Percentiles rank a stretch among this genome's conserved stretches.
These are phyloP conservation scores for Glyphotaelius pellucidus DNA, from an alignment of 2,888 invertebrate genomes.

Conservation along the genomic window DNA sequence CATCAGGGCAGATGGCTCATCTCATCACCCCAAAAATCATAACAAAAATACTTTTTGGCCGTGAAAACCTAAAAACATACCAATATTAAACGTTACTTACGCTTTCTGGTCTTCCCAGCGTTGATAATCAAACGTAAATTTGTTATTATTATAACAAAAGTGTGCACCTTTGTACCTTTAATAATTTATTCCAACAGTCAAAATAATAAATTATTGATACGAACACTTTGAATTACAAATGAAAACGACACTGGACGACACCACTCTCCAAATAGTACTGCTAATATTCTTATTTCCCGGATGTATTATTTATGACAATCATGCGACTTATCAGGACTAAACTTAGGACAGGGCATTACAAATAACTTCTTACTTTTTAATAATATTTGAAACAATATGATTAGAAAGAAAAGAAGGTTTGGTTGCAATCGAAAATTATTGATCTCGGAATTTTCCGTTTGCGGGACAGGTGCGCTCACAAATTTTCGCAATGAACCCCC, in stretches of 20 bases:
- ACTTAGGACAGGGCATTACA: background rate
- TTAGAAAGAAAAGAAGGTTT: too few species aligned
- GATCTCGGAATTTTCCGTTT: too few species aligned
- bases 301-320: background rate
- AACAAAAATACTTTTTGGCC: too few species aligned
- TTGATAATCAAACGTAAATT: background rate
- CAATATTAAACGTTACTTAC: background rate
- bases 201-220: background rate
- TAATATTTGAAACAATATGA: too few species aligned
- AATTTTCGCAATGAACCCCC: too few species aligned
- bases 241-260: background rate
- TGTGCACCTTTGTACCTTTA: background rate
- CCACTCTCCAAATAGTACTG: background rate
- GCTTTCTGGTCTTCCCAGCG: background rate
- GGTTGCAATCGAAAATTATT: too few species aligned
- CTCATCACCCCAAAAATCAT: too few species aligned
- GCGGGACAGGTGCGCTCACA: too few species aligned
- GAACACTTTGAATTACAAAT: background rate
- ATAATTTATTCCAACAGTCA: background rate
- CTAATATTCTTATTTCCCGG: background rate
- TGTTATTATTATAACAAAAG: background rate
- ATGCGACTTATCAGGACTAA: background rate
- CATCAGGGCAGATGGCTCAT: too few species aligned
- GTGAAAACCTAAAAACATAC: too few species aligned
- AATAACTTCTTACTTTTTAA: too few species aligned